Evolutionary conservation across 1,140 invertebrate species (phyloP).

Genomic region (Calosoma granatense): DNA sequence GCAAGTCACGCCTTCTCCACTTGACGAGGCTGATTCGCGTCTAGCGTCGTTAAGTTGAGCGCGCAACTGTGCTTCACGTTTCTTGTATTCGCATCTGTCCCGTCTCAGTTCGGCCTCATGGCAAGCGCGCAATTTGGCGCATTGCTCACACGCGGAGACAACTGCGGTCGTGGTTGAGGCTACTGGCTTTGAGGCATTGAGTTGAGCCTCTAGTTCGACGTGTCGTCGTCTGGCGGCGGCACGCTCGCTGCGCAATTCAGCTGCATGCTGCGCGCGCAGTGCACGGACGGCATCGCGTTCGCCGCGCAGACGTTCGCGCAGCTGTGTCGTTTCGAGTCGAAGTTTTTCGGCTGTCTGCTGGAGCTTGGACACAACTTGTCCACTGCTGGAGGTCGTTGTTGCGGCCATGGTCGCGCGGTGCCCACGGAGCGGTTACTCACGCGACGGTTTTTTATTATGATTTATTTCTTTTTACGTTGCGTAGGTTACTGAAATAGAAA

Average conservation of each 20-base stretch:
- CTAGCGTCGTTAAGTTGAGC: not conserved
- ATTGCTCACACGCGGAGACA: not conserved
- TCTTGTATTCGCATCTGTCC: not conserved
- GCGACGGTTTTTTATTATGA: not conserved
- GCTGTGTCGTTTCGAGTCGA: not conserved
- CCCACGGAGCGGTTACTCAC: not conserved
- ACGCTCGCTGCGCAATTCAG: not conserved
- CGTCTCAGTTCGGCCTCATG: not conserved
- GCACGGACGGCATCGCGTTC: constrained; percentile 5
- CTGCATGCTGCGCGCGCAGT: not conserved
- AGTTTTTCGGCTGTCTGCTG: not conserved
- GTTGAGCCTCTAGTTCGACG: not conserved
- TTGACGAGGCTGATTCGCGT: not conserved
- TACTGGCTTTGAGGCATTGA: not conserved
- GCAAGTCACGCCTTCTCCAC: not conserved
- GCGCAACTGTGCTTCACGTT: not conserved
- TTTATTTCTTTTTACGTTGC: not conserved
- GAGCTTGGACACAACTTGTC: not conserved
- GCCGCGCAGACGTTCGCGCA: not conserved
- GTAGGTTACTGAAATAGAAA: not conserved
- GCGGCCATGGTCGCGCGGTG: not conserved
- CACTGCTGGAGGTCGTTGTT: constrained; percentile 5
- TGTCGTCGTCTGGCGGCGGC: not conserved
- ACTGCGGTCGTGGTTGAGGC: not conserved
- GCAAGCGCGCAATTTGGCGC: not conserved